Base-by-base conservation (phyloP, 2,888 invertebrate species). In the Psylliodes chrysocephalus region DNA sequence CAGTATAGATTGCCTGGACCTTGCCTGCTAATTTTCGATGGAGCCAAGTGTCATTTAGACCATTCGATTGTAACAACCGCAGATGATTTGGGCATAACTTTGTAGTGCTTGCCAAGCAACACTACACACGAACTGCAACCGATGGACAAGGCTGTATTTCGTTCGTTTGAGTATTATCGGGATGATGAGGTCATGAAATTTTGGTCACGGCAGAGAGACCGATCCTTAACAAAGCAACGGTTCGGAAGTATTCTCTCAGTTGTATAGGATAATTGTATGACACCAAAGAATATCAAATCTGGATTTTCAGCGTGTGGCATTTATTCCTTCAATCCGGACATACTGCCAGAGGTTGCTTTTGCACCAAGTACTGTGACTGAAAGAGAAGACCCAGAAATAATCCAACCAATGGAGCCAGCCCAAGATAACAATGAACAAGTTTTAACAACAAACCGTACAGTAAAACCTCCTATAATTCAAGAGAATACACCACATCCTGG, bases 61-160 rank as follows among this genome's bases (percentile, higher is more conserved):
- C 53, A 59, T 25, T 69, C 56, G 7, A 76, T 78, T 64, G 73
- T 74, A 5, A 74, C 74, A 14, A 69, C 52, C 14, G 76, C 77
- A 22, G 75, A 77, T n/a, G n/a, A n/a, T n/a, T n/a, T n/a, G n/a
- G n/a, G n/a, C n/a, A n/a, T n/a, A n/a, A n/a, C n/a, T n/a, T n/a
- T n/a, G n/a, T n/a, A n/a, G n/a, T n/a, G n/a, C n/a, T n/a, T n/a
- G n/a, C n/a, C n/a, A n/a, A n/a, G n/a, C n/a, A n/a, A n/a, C n/a
- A n/a, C n/a, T n/a, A n/a, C n/a, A n/a, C n/a, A n/a, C n/a, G n/a
- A n/a, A n/a, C n/a, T n/a, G n/a, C n/a, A n/a, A n/a, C n/a, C n/a
- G n/a, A n/a, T n/a, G n/a, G n/a, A n/a, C n/a, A n/a, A n/a, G n/a
- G n/a, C n/a, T n/a, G n/a, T n/a, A n/a, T n/a, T n/a, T n/a, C n/a